These are phyloP conservation scores for Machaerirhynchus nigripectus DNA, from an alignment of 2,113 vertebrate species.

Conservation along the genomic window DNA sequence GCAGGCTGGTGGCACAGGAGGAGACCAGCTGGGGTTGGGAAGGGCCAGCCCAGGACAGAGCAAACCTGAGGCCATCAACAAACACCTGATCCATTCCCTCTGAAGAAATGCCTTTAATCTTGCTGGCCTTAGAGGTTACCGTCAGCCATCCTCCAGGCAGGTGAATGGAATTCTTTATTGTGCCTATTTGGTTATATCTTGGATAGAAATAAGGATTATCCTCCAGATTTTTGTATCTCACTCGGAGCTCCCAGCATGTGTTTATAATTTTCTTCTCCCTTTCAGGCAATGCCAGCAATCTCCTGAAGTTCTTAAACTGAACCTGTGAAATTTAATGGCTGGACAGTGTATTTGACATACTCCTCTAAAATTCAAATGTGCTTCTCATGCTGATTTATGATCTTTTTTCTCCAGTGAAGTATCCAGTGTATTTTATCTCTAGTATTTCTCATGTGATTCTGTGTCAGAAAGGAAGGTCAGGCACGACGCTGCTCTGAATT, in stretches of 20 bases:
- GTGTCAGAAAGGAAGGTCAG: neutral
- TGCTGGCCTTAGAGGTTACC: neutral
- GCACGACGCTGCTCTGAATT: constrained; percentile 6
- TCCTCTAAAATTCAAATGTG: neutral
- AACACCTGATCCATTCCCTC: neutral
- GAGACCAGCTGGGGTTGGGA: neutral
- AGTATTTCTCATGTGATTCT: neutral
- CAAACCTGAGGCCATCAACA: fast-evolving
- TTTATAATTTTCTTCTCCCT: constrained; percentile 42
- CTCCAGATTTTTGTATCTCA: constrained; percentile 24
- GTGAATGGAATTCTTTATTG: constrained; percentile 22
- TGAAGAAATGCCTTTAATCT: neutral
- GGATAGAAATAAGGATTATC: constrained; percentile 12
- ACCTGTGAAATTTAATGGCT: constrained; percentile 49
- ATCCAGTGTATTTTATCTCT: neutral
- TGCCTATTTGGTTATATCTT: neutral
- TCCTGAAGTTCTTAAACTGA: constrained; percentile 30
- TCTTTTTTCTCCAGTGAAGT: neutral
- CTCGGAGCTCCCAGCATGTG: neutral
- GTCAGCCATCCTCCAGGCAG: neutral
- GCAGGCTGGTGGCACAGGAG: neutral
- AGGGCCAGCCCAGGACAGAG: neutral
- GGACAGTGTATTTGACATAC: neutral
- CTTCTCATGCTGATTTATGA: neutral
- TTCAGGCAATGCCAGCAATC: constrained; percentile 58